Percentiles rank a stretch among this genome's conserved stretches.
These are phyloP conservation scores for Platorchestia sp. DNA, from an alignment of 1,140 invertebrate genomes.

Conservation along the genomic window DNA sequence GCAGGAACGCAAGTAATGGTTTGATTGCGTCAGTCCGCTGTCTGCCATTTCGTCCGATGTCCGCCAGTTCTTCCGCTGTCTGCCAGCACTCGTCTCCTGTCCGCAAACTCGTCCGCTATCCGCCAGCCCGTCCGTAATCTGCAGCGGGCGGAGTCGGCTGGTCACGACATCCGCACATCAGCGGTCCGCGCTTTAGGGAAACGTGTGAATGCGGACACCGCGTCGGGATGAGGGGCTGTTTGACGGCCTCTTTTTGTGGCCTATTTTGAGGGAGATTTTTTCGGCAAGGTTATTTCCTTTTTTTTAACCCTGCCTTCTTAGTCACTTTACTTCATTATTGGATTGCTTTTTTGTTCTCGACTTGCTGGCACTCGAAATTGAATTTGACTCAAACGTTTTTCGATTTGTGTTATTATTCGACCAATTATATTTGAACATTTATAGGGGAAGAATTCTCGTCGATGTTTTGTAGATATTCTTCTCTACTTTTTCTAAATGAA, in stretches of 20 bases:
- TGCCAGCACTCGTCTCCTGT: not conserved
- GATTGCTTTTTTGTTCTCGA: not conserved
- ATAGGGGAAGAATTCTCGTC: no score
- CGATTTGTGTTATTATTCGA: no score
- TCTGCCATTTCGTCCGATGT: no score
- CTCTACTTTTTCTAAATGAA: no score
- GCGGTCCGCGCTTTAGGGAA: constrained; percentile 16
- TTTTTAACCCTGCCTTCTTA: not conserved
- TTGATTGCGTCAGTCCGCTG: no score
- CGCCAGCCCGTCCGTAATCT: not conserved
- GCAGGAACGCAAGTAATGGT: no score
- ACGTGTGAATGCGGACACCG: constrained; percentile 44
- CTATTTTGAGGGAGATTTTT: not conserved
- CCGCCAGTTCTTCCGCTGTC: no score
- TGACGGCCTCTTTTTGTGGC: not conserved
- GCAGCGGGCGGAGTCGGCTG: constrained; percentile 2
- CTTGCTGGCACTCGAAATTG: no score
- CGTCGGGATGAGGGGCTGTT: not conserved
- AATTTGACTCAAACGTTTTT: no score
- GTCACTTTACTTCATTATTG: not conserved
- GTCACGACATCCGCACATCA: constrained; percentile 51
- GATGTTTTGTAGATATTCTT: no score
- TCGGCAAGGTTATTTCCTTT: not conserved
- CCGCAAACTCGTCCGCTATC: not conserved
- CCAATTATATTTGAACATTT: no score